Base-by-base conservation (phyloP, 2,113 vertebrate genomes). In the Corapipo altera region DNA sequence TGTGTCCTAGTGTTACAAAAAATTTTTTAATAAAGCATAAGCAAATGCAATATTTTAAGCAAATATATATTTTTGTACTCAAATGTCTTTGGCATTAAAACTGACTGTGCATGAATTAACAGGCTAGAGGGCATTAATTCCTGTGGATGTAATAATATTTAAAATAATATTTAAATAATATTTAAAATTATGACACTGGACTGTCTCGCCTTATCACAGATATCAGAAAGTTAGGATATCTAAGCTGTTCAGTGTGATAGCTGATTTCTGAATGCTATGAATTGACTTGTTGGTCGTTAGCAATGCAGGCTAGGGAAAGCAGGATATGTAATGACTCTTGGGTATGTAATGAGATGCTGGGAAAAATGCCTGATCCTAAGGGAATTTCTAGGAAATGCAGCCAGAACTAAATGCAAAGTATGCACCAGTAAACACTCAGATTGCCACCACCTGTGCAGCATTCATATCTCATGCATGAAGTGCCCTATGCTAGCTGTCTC, bases 1-100 rank as follows among this genome's bases (percentile, higher is more conserved):
- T 0, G 0, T 33, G 10, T 54, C 20, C 17, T 18, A 8, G 22
- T 76, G 54, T 51, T 69, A 44, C 33, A 79, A 30, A 13, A 33
- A 2, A 6, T 37, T 73, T 80, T 62, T 49, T 41, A 83, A 37
- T 21, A 75, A 70, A 78, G 41, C 65, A 13, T 52, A 66, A 73
- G 52, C 18, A 86, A 89, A 41, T 83, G 43, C 27, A 75, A 0
- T 66, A 49, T 72, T 78, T 83, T 49, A 43, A 52, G 33, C 61
- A 55, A 89, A 54, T 43, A 37, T 0, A 0, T 44, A 6, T 75
- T 78, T 81, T 62, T 59, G 18, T 58, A 23, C 33, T 48, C n/a
- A 11, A 4, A 39, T 73, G 16, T 57, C 39, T 90, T 64, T 75
- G 30, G 11, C 17, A 35, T 65, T 76, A 48, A 51, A 73, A 23